Percentiles rank a stretch among this genome's conserved stretches.
Conservation (phyloP, 2,797 vertebrate species). For the Danio albolineatus region DNA sequence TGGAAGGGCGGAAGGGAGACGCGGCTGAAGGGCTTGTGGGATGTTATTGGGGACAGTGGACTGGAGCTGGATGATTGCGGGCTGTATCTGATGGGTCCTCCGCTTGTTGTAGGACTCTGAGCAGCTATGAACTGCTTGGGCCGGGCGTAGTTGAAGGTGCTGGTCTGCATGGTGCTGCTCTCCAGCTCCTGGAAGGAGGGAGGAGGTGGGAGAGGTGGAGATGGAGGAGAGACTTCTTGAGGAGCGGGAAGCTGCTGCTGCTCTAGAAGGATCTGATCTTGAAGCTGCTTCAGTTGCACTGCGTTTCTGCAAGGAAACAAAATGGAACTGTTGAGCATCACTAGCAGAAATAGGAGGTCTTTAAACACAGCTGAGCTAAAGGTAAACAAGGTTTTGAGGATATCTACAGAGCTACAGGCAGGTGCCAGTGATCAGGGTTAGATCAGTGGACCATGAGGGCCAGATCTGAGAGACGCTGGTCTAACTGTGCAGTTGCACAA, state of each 20-base stretch:
- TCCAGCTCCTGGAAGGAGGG: constrained; percentile 93
- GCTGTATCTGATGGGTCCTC: constrained; percentile 77
- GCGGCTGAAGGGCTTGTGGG: constrained; percentile 85
- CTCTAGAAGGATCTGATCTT: constrained; percentile 92
- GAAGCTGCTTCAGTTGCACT: constrained; percentile 90
- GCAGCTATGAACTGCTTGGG: constrained; percentile 99
- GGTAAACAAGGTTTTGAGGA: too few relatives aligned
- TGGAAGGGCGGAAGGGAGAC: constrained; percentile 79
- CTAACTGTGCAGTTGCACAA: background rate
- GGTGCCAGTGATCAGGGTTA: too few relatives aligned
- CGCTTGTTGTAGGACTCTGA: constrained; percentile 80
- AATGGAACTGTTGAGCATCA: constrained; percentile 40
- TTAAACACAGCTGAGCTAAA: too few relatives aligned
- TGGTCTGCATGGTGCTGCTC: constrained; percentile 90
- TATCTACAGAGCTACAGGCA: too few relatives aligned
- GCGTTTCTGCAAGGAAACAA: constrained; percentile 83
- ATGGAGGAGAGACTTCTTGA: constrained; percentile 76
- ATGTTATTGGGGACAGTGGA: constrained; percentile 86
- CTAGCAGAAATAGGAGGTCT: too few relatives aligned
- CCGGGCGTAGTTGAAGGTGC: constrained; percentile 97
- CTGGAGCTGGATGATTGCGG: constrained; percentile 88
- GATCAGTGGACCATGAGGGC: too few relatives aligned
- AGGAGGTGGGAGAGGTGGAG: constrained; percentile 92
- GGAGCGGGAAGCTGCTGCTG: constrained; percentile 75
- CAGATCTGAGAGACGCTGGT: background rate